Evolutionary conservation across 1,140 invertebrate genomes (phyloP).

Genomic region (Ceratina japonica): DNA sequence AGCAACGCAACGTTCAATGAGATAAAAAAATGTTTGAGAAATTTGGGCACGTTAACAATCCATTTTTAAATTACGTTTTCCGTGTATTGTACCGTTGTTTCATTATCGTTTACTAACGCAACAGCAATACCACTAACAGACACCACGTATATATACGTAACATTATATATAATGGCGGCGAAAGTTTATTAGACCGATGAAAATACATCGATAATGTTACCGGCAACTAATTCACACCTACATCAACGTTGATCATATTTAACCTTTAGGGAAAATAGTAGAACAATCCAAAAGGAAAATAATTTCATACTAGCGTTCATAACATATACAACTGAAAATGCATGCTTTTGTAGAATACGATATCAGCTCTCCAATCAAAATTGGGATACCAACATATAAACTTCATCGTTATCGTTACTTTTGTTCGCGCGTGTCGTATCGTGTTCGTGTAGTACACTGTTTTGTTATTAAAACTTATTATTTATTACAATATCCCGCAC

Average conservation of each 20-base stretch:
- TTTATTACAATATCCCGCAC: neutral
- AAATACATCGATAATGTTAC: neutral
- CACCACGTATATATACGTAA: constrained; percentile 20
- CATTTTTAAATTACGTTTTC: constrained; percentile 1
- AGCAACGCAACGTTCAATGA: too few relatives aligned
- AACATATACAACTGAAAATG: neutral
- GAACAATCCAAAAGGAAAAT: neutral
- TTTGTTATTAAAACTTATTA: neutral
- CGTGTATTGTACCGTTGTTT: constrained; percentile 22
- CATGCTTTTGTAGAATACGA: neutral
- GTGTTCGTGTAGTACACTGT: too few relatives aligned
- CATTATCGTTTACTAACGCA: constrained; percentile 2
- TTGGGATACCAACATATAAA: constrained; percentile 1
- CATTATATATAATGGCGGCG: constrained; percentile 41
- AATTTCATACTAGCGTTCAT: neutral
- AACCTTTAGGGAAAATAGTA: neutral
- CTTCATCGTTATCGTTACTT: neutral
- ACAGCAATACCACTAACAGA: constrained; percentile 5
- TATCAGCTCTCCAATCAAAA: constrained; percentile 14
- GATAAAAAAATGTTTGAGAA: too few relatives aligned
- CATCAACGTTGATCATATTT: neutral
- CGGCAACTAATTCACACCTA: neutral
- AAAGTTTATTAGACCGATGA: constrained; percentile 20
- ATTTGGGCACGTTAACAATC: neutral
- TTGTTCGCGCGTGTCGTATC: neutral